Percentiles rank a stretch among this genome's conserved stretches.
These are phyloP conservation scores for Conomelus anceps DNA, from an alignment of 2,888 invertebrate species.

Conservation along the genomic window DNA sequence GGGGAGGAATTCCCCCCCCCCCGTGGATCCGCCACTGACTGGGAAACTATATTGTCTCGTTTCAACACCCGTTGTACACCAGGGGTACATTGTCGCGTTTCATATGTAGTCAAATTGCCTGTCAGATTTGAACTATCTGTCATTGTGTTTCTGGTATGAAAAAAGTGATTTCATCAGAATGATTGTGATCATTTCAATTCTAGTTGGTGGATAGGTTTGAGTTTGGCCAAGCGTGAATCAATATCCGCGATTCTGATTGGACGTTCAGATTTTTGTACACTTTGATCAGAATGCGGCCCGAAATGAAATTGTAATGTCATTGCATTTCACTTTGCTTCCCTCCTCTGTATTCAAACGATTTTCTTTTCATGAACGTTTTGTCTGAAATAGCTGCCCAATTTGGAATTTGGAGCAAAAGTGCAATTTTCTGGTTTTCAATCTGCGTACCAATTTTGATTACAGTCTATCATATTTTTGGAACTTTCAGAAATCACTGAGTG, in stretches of 20 bases:
- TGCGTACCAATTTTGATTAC: background rate
- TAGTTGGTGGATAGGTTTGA: background rate
- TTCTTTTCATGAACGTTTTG: background rate
- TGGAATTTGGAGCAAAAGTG: too few species aligned
- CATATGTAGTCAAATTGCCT: too few species aligned
- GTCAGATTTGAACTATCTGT: too few species aligned
- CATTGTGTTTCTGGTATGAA: too few species aligned
- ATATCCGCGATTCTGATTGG: background rate
- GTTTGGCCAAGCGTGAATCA: background rate
- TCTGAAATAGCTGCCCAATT: background rate
- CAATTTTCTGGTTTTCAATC: too few species aligned
- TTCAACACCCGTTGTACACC: too few species aligned
- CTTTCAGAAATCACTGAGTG: background rate
- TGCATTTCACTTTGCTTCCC: background rate
- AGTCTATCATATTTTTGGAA: background rate
- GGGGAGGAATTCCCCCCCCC: too few species aligned
- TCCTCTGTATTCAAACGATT: background rate
- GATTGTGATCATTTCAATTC: background rate
- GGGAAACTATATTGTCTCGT: too few species aligned
- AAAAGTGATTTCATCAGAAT: too few species aligned
- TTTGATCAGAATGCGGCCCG: background rate
- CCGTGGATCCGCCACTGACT: too few species aligned
- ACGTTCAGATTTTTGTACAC: background rate
- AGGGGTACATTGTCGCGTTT: too few species aligned
- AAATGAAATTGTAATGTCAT: background rate